Evolutionary conservation across 2,113 vertebrate species (phyloP), one percentile per base, ranked within the genome.

Genomic region (Channa maculata): DNA sequence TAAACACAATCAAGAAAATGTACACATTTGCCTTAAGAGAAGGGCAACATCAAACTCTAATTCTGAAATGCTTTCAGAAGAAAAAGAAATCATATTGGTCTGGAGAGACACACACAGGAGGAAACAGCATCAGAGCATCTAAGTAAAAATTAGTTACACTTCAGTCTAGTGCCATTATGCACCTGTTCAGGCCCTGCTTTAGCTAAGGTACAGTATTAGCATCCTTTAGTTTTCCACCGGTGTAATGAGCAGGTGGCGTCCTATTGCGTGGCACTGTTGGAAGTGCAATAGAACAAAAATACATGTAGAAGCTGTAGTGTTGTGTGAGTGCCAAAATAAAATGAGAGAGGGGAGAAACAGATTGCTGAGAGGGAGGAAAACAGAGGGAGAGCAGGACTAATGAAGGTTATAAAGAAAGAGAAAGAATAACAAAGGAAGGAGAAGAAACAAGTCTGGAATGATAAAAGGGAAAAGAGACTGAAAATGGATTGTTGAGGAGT

Each of bases 231-330:
- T 73, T 72, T 66, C 5, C 15, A 15, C 60, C 43, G 58, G 49
- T 65, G 41, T 87, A 88, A 87, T 88, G 83, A 91, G 79, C 74
- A 58, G 79, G 76, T 81, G 86, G 75, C 55, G 4, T 79, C 80
- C 49, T 48, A 44, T 77, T 81, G 73, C 66, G 75, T 8, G 5
- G 72, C 62, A 15, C 70, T 3, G 62, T 50, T 71, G 78, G 65
- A 75, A 79, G 72, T 61, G 46, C 55, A 79, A 66, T 65, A 75
- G 77, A 63, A 48, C 65, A 82, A 61, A 75, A 83, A 73, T 75
- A 74, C 49, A 71, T 65, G 71, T 46, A 66, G 58, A 86, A 48
- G 74, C 4, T 76, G 59, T 10, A 24, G 54, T 2, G 15, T 44
- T 50, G 67, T 50, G 46, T 54, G 45, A 5, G 64, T 43, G 58